Evolutionary conservation across 2,888 invertebrate species (phyloP), one percentile per base, ranked within the genome.

Genomic region (Hylaea fasciaria): DNA sequence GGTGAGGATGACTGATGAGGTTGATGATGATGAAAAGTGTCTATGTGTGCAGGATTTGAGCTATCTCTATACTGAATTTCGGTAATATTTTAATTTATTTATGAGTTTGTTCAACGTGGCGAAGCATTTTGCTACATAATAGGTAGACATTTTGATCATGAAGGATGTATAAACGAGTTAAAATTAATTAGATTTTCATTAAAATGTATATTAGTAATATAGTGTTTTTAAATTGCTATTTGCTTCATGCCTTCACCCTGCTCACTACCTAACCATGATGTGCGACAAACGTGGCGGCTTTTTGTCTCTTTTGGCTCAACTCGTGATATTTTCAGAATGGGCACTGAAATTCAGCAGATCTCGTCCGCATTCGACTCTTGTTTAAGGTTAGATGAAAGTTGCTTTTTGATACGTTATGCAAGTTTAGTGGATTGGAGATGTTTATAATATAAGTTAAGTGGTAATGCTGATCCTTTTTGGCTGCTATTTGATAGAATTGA

Each of bases 301-400:
- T 81, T 81, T 81, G 77, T 58, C 71, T 75, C 32, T 71, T 66
- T 74, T 67, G 64, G 65, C 67, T 64, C 65, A 59, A 67, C 69
- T 65, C 56, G 69, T 72, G 71, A 70, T 80, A 80, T 80, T 80
- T 79, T 74, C 66, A 68, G 73, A 69, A 63, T 57, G 57, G 64
- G 52, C 64, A 48, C 58, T 57, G 70, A 75, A 73, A 68, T 67
- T 68, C 64, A 65, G 69, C 65, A 69, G 64, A 69, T 74, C 70
- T 63, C 51, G 43, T 47, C 12, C 49, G 41, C 46, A 57, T 56
- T 51, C 40, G 47, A 35, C 11, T 53, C 56, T 50, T 53, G 56
- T 60, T 62, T 53, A 54, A 54, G 46, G 37, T 54, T 57, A 51
- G 22, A 54, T 54, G 56, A 48, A 62, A 57, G n/a, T 43, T 43